Evolutionary conservation across 2,888 invertebrate genomes (phyloP).

Genomic region (Cerceris ruficornis): DNA sequence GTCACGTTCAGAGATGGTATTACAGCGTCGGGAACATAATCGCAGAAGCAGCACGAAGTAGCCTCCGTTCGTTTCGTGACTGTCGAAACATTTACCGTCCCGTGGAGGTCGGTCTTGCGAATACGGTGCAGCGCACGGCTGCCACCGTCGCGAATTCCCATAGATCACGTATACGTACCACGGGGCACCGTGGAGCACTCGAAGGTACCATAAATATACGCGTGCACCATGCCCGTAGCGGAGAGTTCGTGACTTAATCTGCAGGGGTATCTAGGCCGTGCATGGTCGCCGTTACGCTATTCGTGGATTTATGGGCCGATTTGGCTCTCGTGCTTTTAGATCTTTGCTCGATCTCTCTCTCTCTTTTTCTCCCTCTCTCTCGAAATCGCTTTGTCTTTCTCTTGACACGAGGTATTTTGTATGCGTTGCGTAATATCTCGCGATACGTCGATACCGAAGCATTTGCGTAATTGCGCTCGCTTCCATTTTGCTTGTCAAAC

Average conservation of each 20-base stretch:
- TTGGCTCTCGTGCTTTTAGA: constrained; percentile 51
- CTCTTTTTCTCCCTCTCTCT: constrained; percentile 2
- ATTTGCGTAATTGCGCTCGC: constrained; percentile 60
- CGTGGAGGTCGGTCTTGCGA: constrained; percentile 14
- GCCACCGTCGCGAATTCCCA: constrained; percentile 51
- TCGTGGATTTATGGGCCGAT: constrained; percentile 60
- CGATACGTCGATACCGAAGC: constrained; percentile 35
- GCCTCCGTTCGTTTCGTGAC: constrained; percentile 26
- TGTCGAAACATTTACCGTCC: constrained; percentile 56
- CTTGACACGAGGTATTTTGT: background rate
- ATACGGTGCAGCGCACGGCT: background rate
- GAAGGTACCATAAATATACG: constrained; percentile 70
- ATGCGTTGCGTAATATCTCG: constrained; percentile 42
- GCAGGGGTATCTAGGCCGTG: constrained; percentile 61
- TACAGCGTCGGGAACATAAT: no score
- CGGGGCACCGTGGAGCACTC: constrained; percentile 55
- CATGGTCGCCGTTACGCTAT: constrained; percentile 47
- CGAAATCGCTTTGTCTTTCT: constrained; percentile 6
- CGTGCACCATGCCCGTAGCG: constrained; percentile 27
- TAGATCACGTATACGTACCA: constrained; percentile 61
- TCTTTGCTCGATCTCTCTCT: constrained; percentile 24
- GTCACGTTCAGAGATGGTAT: no score
- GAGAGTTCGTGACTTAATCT: constrained; percentile 72
- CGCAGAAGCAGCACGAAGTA: constrained; percentile 1
- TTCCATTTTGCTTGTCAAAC: background rate